Evolutionary conservation across 2,797 vertebrate genomes (phyloP).

Genomic region (Picus viridis): DNA sequence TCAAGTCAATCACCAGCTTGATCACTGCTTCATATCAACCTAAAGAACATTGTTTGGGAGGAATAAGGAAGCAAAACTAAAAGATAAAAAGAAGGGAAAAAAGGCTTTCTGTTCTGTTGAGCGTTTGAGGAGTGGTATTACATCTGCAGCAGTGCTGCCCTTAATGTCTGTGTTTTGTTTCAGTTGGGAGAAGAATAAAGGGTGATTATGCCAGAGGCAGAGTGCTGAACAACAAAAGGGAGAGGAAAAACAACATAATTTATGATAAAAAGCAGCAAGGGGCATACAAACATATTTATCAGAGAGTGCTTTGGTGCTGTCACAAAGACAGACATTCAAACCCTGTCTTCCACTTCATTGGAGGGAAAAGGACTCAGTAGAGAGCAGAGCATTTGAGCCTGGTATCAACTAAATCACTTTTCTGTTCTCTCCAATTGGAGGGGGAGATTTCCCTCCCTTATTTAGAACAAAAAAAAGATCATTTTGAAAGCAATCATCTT

Average conservation of each 20-base stretch:
- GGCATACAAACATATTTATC: constrained; percentile 53
- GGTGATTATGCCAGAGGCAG: constrained; percentile 26
- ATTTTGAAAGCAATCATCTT: not conserved
- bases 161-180: not conserved
- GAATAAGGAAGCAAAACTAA: rapidly evolving
- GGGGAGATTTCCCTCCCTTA: rapidly evolving
- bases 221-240: constrained; percentile 44
- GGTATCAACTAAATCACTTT: not conserved
- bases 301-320: constrained; percentile 11
- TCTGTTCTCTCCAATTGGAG: not conserved
- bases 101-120: not conserved
- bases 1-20: not conserved
- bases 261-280: constrained; percentile 52
- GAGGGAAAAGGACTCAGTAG: not conserved
- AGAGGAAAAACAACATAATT: constrained; percentile 52
- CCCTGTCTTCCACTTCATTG: not conserved
- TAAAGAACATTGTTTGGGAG: not conserved
- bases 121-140: not conserved
- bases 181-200: constrained; percentile 49
- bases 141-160: not conserved
- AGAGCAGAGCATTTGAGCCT: not conserved
- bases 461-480: not conserved
- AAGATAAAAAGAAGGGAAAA: not conserved
- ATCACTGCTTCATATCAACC: not conserved
- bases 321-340: not conserved